Conservation (phyloP, 2,797 vertebrate species). For the Falco rusticolus region DNA sequence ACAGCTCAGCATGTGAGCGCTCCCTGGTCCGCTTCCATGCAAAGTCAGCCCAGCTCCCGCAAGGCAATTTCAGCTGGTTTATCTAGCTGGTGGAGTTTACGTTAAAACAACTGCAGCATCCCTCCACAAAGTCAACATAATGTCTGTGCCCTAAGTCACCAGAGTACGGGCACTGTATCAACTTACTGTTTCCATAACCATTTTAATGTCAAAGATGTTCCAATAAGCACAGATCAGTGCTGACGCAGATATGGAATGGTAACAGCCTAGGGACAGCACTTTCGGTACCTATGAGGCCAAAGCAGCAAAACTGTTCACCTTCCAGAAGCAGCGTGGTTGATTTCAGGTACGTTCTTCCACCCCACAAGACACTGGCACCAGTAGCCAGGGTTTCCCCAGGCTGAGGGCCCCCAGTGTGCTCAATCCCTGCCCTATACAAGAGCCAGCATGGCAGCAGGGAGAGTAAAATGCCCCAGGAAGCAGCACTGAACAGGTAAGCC, state of each 20-base stretch:
- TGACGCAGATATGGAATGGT: not conserved
- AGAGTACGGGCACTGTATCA: not conserved
- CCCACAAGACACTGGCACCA: not conserved
- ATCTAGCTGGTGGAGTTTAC: not conserved
- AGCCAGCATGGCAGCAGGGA: not conserved
- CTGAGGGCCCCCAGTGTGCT: not conserved
- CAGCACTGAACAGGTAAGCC: not conserved
- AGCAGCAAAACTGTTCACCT: not conserved
- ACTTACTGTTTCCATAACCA: not conserved
- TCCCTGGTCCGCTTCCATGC: not conserved
- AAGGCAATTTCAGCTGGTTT: not conserved
- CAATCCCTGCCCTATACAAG: not conserved
- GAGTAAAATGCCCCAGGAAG: not conserved
- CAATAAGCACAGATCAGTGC: not conserved
- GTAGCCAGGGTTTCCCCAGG: not conserved
- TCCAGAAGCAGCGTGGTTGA: rapidly evolving
- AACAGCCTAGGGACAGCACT: not conserved
- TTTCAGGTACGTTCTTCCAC: not conserved
- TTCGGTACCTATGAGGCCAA: not conserved
- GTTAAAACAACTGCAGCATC: not conserved
- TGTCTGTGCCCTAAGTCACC: not conserved
- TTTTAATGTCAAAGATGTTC: not conserved
- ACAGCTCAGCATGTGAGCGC: not conserved
- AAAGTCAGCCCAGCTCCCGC: not conserved
- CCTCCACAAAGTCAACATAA: not conserved